A percentile compares a stretch with the other conserved stretches of the same genome.
Conservation (phyloP, 2,113 vertebrate species). For the Lasiurus cinereus region DNA sequence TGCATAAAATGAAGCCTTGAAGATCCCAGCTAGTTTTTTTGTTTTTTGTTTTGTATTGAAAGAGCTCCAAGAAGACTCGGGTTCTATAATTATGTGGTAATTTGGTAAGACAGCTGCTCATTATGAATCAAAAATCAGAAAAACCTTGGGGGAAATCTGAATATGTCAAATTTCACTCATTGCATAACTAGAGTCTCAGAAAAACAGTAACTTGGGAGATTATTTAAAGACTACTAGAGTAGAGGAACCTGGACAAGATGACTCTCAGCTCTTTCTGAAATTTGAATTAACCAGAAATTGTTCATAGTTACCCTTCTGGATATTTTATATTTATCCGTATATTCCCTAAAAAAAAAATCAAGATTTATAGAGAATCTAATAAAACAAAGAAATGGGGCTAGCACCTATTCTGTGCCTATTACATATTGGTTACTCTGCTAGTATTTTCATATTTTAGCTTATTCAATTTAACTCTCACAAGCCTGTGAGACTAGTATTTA, state of each 20-base stretch:
- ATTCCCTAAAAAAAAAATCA: neutral
- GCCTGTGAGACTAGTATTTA: neutral
- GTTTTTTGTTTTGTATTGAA: neutral
- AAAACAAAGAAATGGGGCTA: neutral
- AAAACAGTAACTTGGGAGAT: slow-evolving; percentile 21
- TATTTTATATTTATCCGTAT: neutral
- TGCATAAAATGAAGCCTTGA: neutral
- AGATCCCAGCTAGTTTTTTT: neutral
- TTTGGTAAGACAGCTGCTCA: slow-evolving; percentile 64
- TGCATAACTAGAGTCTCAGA: neutral
- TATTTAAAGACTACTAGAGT: neutral
- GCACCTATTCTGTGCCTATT: neutral
- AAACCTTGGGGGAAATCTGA: slow-evolving; percentile 51
- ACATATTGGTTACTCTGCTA: neutral
- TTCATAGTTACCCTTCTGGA: neutral
- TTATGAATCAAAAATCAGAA: slow-evolving; percentile 61
- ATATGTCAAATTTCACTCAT: slow-evolving; percentile 25
- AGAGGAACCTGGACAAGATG: neutral
- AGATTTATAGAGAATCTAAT: neutral
- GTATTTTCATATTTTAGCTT: neutral
- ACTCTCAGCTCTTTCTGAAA: neutral
- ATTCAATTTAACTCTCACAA: slow-evolving; percentile 46
- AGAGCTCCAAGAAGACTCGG: slow-evolving; percentile 65
- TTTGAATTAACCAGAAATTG: slow-evolving; percentile 20
- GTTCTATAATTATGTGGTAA: slow-evolving; percentile 42